These are phyloP conservation scores for Pipistrellus kuhlii DNA, from an alignment of 2,797 vertebrate genomes.

Conservation along the genomic window DNA sequence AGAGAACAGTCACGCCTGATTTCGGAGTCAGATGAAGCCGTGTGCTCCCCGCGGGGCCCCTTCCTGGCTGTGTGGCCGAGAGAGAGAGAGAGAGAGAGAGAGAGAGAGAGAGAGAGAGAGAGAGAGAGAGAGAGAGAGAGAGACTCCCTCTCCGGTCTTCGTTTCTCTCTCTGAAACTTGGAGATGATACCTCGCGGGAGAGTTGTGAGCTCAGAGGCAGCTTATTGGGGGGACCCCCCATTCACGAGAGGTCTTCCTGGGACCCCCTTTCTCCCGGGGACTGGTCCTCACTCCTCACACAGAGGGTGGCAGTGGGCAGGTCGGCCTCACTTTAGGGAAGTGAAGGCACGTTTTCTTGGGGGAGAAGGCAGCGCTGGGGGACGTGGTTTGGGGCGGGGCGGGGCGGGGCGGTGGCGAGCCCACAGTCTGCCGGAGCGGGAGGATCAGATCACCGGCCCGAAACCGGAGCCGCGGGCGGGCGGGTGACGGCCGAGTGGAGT, in stretches of 20 bases:
- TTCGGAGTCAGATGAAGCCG: not conserved
- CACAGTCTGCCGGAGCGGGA: not conserved
- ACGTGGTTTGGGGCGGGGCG: not conserved
- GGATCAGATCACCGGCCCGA: not conserved
- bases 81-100: no score
- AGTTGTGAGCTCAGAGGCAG: not conserved
- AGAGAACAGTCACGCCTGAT: not conserved
- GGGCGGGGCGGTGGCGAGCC: not conserved
- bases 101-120: no score
- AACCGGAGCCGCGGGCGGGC: not conserved
- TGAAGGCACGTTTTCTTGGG: not conserved
- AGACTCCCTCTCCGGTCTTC: not conserved
- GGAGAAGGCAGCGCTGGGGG: not conserved
- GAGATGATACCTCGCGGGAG: not conserved
- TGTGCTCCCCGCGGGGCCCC: not conserved
- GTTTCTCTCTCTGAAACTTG: not conserved
- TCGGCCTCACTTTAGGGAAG: not conserved
- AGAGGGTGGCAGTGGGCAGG: not conserved
- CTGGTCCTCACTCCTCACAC: not conserved
- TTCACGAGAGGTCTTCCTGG: not conserved
- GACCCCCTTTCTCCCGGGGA: not conserved
- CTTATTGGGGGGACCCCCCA: not conserved
- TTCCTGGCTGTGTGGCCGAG: not conserved
- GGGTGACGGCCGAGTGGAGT: not conserved
- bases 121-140: no score